phyloP scores from a whole-genome alignment of 1,140 invertebrate species.

The Hycleus phaleratus region DNA sequence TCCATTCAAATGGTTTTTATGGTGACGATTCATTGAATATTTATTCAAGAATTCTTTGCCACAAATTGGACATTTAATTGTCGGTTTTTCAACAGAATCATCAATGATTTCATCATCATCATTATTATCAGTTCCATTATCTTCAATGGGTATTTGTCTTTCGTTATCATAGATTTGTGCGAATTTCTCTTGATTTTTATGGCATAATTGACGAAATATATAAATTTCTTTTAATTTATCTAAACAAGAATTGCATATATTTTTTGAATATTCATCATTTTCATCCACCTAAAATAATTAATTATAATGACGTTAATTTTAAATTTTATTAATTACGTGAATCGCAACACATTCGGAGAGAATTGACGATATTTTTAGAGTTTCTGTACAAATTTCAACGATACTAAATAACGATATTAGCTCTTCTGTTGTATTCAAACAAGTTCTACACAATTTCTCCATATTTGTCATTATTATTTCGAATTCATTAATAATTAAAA shows the following conservation, averaged over 20 bases:
- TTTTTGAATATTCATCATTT: slow-evolving; percentile 25
- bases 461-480: no score
- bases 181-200: slow-evolving; percentile 16
- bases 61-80: background rate
- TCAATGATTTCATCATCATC: no score
- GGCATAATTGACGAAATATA: slow-evolving; percentile 28
- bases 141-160: background rate
- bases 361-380: no score
- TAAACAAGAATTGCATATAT: slow-evolving; percentile 29
- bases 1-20: slow-evolving; percentile 17
- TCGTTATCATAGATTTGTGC: background rate
- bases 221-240: slow-evolving; percentile 29
- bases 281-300: slow-evolving; percentile 21
- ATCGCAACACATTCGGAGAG: no score
- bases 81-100: slow-evolving; percentile 3
- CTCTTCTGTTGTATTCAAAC: no score
- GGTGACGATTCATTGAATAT: slow-evolving; percentile 21
- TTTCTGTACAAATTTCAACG: no score
- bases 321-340: background rate
- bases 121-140: no score
- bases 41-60: slow-evolving; percentile 5
- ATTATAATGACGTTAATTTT: background rate
- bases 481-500: no score
- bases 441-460: no score
- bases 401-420: no score